A percentile compares a stretch with the other conserved stretches of the same genome.
Conservation (phyloP, 2,797 vertebrate genomes). For the Takifugu ocellatus region DNA sequence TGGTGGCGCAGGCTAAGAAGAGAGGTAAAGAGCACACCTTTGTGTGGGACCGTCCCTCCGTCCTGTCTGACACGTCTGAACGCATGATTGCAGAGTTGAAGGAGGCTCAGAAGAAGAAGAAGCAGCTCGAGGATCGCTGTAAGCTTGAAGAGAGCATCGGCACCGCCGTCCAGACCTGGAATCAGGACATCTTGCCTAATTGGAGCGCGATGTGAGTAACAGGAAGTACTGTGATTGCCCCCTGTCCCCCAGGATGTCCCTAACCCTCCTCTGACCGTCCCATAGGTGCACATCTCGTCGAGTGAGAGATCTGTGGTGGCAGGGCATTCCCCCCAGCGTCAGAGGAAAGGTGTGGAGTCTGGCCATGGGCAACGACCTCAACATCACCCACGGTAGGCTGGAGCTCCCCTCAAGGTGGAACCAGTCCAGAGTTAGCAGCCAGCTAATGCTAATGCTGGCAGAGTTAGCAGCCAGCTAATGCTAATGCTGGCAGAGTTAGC, state of each 20-base stretch:
- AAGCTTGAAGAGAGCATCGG: constrained; percentile 90
- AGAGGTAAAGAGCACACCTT: constrained; percentile 68
- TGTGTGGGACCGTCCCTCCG: no score
- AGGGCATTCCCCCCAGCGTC: constrained; percentile 92
- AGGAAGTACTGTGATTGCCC: no score
- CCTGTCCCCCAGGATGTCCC: no score
- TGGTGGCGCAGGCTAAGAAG: constrained; percentile 94
- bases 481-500: no score
- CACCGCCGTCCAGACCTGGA: constrained; percentile 90
- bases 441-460: no score
- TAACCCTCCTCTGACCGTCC: not conserved
- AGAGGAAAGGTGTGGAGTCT: constrained; percentile 93
- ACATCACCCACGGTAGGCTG: constrained; percentile 88
- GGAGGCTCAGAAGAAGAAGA: constrained; percentile 88
- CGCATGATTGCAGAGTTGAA: constrained; percentile 78
- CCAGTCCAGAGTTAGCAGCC: no score
- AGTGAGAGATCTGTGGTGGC: constrained; percentile 94
- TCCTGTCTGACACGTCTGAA: not conserved
- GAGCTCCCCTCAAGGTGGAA: no score
- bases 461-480: no score
- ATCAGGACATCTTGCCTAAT: constrained; percentile 91
- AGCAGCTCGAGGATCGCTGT: constrained; percentile 89
- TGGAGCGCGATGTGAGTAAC: constrained; percentile 86
- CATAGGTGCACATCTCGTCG: constrained; percentile 86
- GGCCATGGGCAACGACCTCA: constrained; percentile 92